Base-by-base conservation (phyloP, 2,797 vertebrate genomes). In the Lutjanus campechanus region DNA sequence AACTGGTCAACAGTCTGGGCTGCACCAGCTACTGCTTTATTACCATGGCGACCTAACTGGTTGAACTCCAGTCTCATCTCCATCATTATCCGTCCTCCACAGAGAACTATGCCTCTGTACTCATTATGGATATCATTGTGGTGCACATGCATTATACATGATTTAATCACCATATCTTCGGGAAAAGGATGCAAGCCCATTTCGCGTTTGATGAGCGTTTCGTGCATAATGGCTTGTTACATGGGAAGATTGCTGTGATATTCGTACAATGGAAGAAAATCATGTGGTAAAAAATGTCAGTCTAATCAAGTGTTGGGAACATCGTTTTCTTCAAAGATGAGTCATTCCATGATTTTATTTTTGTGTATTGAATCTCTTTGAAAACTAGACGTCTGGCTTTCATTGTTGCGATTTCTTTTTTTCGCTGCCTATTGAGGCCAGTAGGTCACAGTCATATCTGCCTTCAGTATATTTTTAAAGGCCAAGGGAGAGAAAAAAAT, bases 111-210 rank as follows among this genome's bases (percentile, higher is more conserved):
- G 77, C 55, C 77, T 84, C 88, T 53, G 58, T 75, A 2, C 87
- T 92, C 86, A 86, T 90, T 87, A 86, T 87, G 83, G 67, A 86
- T 86, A 81, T 91, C 79, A 86, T 82, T 88, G 82, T 76, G 73
- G 50, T 69, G 79, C 51, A 54, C 90, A 90, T 91, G 77, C 85
- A 92, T 92, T 89, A 92, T 87, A 85, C 85, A 91, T 92, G 83
- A 92, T 91, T 91, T 86, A 85, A 92, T 93, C 88, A 92, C 79
- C 90, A 90, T 88, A 83, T 89, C 77, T 89, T 69, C 20, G 46
- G 71, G 72, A 78, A 55, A 82, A 69, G 68, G 72, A 88, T 74
- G 66, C 77, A 16, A 25, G 46, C 73, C 76, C 61, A 60, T 86
- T 83, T 66, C 4, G 46, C 12, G 0, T 91, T 85, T 90, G 83